Conservation (phyloP, 2,113 vertebrate species). For the Cnemophilus loriae region DNA sequence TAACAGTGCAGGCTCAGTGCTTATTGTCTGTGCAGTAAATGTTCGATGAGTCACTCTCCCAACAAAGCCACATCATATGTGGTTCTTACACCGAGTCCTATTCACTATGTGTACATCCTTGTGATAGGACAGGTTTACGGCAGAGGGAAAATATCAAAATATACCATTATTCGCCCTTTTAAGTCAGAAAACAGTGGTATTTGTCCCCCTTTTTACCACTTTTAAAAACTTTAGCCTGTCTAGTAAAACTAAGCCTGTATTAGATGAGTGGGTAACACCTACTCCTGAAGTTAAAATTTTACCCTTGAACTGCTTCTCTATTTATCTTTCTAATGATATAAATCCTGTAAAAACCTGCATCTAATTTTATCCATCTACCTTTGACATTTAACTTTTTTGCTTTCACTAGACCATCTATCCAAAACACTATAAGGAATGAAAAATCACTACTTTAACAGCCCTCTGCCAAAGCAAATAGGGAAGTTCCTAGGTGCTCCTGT, state of each 20-base stretch:
- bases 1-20: not conserved
- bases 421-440: not conserved
- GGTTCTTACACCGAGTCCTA: not conserved
- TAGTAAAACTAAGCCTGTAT: not conserved
- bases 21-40: constrained; percentile 32
- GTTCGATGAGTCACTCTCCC: not conserved
- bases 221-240: not conserved
- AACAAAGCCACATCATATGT: not conserved
- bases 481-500: not conserved
- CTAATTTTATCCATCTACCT: not conserved
- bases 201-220: not conserved
- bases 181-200: not conserved
- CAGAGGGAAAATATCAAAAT: not conserved
- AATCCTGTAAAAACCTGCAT: not conserved
- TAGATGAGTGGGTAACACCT: no score
- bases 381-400: not conserved
- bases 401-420: not conserved
- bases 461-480: not conserved
- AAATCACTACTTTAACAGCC: not conserved
- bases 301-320: not conserved
- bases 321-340: not conserved
- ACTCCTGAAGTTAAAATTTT: no score
- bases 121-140: not conserved
- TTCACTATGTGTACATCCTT: not conserved
- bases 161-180: not conserved